phyloP scores from a whole-genome alignment of 1,140 invertebrate genomes.

The Orchestia grillus region DNA sequence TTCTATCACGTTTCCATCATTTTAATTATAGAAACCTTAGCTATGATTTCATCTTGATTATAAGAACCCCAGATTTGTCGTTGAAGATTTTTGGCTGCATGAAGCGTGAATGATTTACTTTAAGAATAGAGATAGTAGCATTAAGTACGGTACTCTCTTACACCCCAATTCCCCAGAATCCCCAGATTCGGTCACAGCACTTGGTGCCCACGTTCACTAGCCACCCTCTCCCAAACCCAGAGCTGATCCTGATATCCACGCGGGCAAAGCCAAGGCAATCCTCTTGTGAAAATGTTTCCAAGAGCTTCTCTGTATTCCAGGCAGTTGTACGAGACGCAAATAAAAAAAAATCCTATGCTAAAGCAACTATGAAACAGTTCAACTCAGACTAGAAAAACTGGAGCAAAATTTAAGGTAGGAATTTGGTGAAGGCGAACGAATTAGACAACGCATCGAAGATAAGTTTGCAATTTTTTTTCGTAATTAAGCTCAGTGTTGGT shows the following conservation, averaged over 20 bases:
- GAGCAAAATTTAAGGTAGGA: background rate
- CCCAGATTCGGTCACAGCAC: background rate
- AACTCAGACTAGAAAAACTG: background rate
- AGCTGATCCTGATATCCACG: background rate
- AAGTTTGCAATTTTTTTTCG: background rate
- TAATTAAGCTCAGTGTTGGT: background rate
- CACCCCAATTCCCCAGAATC: background rate
- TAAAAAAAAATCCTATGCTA: background rate
- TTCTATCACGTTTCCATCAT: background rate
- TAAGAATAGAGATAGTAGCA: background rate
- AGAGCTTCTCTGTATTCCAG: background rate
- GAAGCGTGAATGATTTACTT: background rate
- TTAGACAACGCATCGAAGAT: background rate
- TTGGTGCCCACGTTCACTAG: background rate
- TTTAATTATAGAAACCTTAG: background rate
- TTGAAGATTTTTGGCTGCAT: background rate
- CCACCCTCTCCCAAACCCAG: background rate
- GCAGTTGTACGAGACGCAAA: background rate
- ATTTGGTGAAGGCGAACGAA: background rate
- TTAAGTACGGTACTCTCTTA: background rate
- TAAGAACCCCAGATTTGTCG: background rate
- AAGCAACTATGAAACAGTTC: background rate
- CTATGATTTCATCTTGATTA: background rate
- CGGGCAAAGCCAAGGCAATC: background rate
- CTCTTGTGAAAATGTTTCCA: background rate